A percentile compares a stretch with the other conserved stretches of the same genome.
phyloP scores from a whole-genome alignment of 2,888 invertebrate species.

The Trichogramma dendrolimi region DNA sequence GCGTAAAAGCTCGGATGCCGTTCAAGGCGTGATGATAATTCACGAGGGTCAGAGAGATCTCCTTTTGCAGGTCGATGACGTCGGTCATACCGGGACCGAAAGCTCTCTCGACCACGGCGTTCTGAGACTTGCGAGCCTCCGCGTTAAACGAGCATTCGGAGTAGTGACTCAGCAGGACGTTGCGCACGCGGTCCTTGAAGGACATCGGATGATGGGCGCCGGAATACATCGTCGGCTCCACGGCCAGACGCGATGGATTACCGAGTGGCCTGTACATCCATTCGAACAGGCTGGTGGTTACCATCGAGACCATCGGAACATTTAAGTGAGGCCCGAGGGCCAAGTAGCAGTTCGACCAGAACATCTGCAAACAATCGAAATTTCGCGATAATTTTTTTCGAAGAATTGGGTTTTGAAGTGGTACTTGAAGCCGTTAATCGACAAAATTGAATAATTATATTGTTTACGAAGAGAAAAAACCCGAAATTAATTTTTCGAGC shows the following conservation, averaged over 20 bases:
- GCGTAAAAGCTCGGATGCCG: too few species aligned
- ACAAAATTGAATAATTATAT: too few species aligned
- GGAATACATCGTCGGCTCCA: not conserved
- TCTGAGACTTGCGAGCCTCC: too few species aligned
- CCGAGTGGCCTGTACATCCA: constrained; percentile 30
- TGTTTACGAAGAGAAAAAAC: too few species aligned
- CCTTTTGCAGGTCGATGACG: too few species aligned
- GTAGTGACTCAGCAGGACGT: not conserved
- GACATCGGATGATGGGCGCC: not conserved
- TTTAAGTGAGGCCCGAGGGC: constrained; percentile 35
- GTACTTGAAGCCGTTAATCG: too few species aligned
- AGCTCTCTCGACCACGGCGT: too few species aligned
- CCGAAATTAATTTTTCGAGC: too few species aligned
- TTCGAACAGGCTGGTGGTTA: constrained; percentile 20
- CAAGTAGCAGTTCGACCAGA: constrained; percentile 33
- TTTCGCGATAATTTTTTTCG: constrained; percentile 16
- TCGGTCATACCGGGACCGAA: too few species aligned
- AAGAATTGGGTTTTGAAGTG: constrained; percentile 2
- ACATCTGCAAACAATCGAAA: constrained; percentile 18
- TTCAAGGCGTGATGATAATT: too few species aligned
- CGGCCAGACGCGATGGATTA: constrained; percentile 32
- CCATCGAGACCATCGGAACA: constrained; percentile 26
- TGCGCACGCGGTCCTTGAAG: not conserved
- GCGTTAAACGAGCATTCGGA: too few species aligned
- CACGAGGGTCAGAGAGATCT: too few species aligned